phyloP scores from a whole-genome alignment of 2,888 invertebrate species.

The Kuschelorhynchus macadamiae region DNA sequence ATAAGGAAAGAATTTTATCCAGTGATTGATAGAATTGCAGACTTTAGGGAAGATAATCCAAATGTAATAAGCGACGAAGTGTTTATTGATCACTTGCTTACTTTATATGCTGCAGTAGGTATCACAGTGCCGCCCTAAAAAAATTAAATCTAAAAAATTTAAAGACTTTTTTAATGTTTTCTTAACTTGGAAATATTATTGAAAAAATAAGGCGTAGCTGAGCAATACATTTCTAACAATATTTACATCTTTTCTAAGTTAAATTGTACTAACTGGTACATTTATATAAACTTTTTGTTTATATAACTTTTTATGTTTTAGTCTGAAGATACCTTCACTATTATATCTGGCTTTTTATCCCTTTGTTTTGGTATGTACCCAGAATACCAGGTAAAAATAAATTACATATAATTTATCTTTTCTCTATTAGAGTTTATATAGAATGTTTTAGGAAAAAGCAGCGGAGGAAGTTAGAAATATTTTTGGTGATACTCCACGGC shows the following conservation, averaged over 20 bases:
- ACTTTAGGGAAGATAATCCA: conserved; percentile 54
- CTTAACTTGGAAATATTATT: not conserved
- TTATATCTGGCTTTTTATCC: conserved; percentile 54
- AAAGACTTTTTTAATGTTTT: no score
- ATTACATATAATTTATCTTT: not conserved
- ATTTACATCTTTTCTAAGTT: no score
- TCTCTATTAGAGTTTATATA: not conserved
- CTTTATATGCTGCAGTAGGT: conserved; percentile 59
- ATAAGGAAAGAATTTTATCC: conserved; percentile 49
- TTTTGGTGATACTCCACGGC: conserved; percentile 54
- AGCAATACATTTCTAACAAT: not conserved
- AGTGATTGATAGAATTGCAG: conserved; percentile 55
- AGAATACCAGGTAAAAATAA: conserved; percentile 59
- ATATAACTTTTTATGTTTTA: conserved; percentile 50
- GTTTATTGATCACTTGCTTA: conserved; percentile 57
- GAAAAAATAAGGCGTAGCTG: not conserved
- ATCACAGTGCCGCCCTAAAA: no score
- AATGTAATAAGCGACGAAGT: conserved; percentile 50
- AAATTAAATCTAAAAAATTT: no score
- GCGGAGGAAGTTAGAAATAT: conserved; percentile 57
- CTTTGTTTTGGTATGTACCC: conserved; percentile 63
- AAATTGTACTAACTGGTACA: no score
- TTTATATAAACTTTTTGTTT: no score
- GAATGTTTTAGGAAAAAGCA: conserved; percentile 52
- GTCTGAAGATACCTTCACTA: conserved; percentile 61